Evolutionary conservation across 1,140 invertebrate species (phyloP).

Genomic region (Hesperophylax magnus): DNA sequence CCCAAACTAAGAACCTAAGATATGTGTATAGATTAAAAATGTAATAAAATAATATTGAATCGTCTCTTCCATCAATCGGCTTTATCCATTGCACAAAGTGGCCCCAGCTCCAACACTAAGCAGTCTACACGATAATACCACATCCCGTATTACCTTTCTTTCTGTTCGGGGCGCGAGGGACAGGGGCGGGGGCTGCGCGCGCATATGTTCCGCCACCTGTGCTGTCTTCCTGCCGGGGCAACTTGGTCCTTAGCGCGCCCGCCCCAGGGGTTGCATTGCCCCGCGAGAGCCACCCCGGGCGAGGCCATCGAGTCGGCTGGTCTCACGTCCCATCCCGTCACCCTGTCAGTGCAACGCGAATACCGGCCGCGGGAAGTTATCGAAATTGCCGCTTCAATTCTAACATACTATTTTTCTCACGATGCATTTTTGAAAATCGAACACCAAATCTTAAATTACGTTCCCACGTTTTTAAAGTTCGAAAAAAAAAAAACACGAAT

Average conservation of each 20-base stretch:
- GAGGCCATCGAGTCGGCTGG: conserved; percentile 20
- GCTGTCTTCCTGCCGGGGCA: neutral
- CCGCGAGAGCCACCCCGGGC: neutral
- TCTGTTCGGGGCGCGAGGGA: neutral
- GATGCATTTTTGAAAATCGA: conserved; percentile 5
- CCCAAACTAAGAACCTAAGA: too few species aligned
- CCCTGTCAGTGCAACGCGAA: conserved; percentile 29
- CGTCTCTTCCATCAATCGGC: neutral
- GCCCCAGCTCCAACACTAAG: neutral
- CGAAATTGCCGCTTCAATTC: neutral
- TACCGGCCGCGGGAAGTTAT: neutral
- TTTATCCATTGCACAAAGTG: conserved; percentile 31
- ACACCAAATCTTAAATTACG: neutral
- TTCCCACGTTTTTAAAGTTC: neutral
- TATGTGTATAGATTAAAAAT: neutral
- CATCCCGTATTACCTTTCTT: conserved; percentile 25
- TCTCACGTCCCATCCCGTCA: neutral
- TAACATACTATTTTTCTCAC: neutral
- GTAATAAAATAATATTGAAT: neutral
- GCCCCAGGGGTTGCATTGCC: neutral
- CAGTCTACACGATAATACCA: neutral
- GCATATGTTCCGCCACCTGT: conserved; percentile 36
- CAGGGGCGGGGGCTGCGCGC: conserved; percentile 24
- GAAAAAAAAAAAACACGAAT: neutral
- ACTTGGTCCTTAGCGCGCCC: neutral